Base-by-base conservation (phyloP, 2,888 invertebrate species). In the Melipona beecheii region DNA sequence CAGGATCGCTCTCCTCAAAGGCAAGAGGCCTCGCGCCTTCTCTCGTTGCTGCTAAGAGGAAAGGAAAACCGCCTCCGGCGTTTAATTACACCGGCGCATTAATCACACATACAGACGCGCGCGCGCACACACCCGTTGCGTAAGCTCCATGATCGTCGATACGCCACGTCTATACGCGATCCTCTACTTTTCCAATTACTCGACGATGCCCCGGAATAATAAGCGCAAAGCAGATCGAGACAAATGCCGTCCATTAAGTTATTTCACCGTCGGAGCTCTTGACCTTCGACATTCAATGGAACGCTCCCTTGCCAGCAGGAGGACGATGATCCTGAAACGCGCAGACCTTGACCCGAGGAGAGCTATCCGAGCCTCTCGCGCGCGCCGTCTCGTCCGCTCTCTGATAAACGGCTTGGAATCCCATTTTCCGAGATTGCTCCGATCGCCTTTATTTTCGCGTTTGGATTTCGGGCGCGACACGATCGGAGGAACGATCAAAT, bases 261-360 rank as follows among this genome's bases (percentile, higher is more conserved):
- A 84, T 82, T 83, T 86, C 80, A 75, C 82, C 76, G 9, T 84
- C 78, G 79, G 71, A 87, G 83, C 86, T 80, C 84, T 84, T 82
- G 82, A 89, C 87, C 88, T 89, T 89, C 87, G 90, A 90, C 84
- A 86, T 86, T 90, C 83, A 70, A 86, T 66, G 82, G 88, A 88
- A 87, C 86, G 87, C 78, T 83, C 43, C 43, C 81, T 43, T 84
- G 82, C 79, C 74, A 76, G 62, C 43, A 75, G 81, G 78, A 87
- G 87, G 89, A 90, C 90, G 89, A 92, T 89, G 88, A 90, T 91
- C 89, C 90, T 91, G 86, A 87, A 87, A 83, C 86, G 68, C 72
- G 85, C 85, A 88, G 88, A 90, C 91, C 91, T 92, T 91, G 92
- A 90, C 89, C 90, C 83, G 43, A 43, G 43, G 43, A 43, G 66